These are phyloP conservation scores for Crocallis elinguaria DNA, from an alignment of 2,888 invertebrate species.

Conservation along the genomic window DNA sequence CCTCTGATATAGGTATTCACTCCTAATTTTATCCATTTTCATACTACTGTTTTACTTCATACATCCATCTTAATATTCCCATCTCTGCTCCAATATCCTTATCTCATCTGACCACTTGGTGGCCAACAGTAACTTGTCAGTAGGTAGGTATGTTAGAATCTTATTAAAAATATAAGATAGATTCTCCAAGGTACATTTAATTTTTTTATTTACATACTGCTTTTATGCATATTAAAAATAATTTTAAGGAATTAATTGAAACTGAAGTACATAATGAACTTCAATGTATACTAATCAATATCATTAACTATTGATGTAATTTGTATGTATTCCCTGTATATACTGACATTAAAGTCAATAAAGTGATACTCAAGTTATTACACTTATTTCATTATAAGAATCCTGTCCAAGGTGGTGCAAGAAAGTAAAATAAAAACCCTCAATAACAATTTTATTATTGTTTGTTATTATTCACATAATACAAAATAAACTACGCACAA, in stretches of 20 bases:
- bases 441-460: conserved; percentile 87
- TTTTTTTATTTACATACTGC: background rate
- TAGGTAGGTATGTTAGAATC: no score
- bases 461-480: conserved; percentile 88
- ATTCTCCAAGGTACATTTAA: background rate
- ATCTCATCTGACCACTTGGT: no score
- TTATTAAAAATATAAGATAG: no score
- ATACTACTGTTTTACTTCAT: no score
- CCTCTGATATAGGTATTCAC: no score
- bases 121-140: no score
- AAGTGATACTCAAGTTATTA: conserved; percentile 52
- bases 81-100: no score
- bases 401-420: background rate
- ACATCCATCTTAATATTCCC: no score
- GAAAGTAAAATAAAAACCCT: conserved; percentile 56
- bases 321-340: conserved; percentile 63
- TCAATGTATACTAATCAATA: conserved; percentile 18
- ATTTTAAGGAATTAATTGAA: background rate
- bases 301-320: conserved; percentile 33
- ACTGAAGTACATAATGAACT: conserved; percentile 19
- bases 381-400: background rate
- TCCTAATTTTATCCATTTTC: no score
- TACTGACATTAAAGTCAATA: conserved; percentile 57
- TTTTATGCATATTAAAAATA: background rate
- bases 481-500: conserved; percentile 89